A percentile compares a stretch with the other conserved stretches of the same genome.
Conservation (phyloP, 1,140 invertebrate species). For the Portunus trituberculatus region DNA sequence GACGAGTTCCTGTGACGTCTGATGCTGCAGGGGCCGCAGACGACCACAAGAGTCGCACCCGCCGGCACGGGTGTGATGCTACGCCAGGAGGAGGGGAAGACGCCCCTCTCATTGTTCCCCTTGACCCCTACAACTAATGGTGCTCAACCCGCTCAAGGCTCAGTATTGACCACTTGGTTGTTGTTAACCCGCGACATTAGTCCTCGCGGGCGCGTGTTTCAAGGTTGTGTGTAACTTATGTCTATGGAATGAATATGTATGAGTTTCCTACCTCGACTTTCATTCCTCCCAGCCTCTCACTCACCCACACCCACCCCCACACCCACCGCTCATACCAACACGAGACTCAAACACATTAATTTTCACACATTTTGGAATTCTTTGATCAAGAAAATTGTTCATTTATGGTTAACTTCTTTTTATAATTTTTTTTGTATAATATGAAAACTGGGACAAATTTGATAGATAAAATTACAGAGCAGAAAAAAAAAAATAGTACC, state of each 20-base stretch:
- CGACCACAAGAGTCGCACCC: neutral
- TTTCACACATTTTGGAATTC: no score
- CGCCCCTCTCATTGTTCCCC: neutral
- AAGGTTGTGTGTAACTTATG: constrained; percentile 57
- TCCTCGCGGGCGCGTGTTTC: neutral
- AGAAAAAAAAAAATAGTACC: no score
- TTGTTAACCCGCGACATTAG: constrained; percentile 10
- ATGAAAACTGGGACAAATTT: no score
- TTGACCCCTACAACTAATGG: neutral
- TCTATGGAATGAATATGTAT: neutral
- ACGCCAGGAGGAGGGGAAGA: neutral
- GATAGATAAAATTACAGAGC: no score
- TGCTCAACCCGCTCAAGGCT: constrained; percentile 17
- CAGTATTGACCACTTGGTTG: neutral
- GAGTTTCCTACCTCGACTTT: neutral
- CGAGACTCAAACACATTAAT: no score
- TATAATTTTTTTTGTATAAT: no score
- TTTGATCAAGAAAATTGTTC: no score
- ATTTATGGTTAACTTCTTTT: no score
- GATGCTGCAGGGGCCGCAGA: neutral
- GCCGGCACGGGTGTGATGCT: neutral
- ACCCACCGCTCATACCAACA: neutral
- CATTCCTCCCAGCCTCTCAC: neutral
- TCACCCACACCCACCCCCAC: neutral
- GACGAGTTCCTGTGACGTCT: neutral